phyloP scores from a whole-genome alignment of 2,888 invertebrate species.

The Maniola hyperantus region DNA sequence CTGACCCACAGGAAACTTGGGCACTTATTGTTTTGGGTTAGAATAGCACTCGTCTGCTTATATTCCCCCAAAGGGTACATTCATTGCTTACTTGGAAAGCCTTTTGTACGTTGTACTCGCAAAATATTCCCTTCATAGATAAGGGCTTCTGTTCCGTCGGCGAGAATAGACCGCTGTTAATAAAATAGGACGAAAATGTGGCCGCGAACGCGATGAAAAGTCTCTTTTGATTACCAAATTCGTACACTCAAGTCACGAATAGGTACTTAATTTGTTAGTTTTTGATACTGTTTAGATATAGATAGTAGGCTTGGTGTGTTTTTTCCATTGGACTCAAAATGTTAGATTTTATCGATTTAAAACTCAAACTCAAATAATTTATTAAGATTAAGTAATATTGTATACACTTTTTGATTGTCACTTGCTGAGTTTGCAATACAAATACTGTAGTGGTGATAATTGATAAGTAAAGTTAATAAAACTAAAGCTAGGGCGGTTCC shows the following conservation, averaged over 20 bases:
- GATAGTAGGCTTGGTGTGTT: too few species aligned
- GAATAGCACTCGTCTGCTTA: slow-evolving; percentile 35
- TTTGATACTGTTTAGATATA: too few species aligned
- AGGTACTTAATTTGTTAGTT: background rate
- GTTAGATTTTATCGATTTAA: too few species aligned
- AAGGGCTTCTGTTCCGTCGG: slow-evolving; percentile 30
- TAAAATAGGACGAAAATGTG: slow-evolving; percentile 29
- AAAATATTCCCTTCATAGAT: slow-evolving; percentile 32
- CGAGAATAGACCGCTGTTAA: slow-evolving; percentile 24
- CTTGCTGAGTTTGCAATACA: too few species aligned
- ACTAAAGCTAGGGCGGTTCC: too few species aligned
- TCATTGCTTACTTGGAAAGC: slow-evolving; percentile 35
- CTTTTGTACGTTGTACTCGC: slow-evolving; percentile 38
- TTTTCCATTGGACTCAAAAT: too few species aligned
- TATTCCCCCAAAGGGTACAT: slow-evolving; percentile 37
- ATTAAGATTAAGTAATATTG: too few species aligned
- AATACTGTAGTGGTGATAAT: too few species aligned
- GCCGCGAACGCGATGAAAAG: slow-evolving; percentile 7
- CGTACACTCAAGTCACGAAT: background rate
- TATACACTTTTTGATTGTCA: too few species aligned
- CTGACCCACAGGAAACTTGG: slow-evolving; percentile 31
- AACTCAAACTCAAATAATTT: too few species aligned
- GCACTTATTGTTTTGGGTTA: slow-evolving; percentile 39
- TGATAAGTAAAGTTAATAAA: too few species aligned
- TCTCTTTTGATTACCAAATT: slow-evolving; percentile 14